These are phyloP conservation scores for Gandaritis pyraliata DNA, from an alignment of 2,888 invertebrate species.

Conservation along the genomic window DNA sequence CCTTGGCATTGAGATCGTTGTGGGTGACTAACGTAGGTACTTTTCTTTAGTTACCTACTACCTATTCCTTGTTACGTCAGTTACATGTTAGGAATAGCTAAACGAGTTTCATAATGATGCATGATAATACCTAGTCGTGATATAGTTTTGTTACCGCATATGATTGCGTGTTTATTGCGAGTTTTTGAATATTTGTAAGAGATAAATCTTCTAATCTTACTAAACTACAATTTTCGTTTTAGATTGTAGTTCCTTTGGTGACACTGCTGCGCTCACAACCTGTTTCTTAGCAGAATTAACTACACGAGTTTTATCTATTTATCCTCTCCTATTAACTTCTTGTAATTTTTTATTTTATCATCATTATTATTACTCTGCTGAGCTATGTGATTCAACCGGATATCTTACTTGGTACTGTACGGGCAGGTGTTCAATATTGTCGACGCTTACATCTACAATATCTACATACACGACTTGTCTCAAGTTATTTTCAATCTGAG, in stretches of 20 bases:
- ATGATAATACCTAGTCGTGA: constrained; percentile 35
- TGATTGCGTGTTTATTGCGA: constrained; percentile 43
- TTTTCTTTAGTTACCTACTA: constrained; percentile 46
- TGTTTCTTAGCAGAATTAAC: constrained; percentile 14
- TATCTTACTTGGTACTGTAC: constrained; percentile 11
- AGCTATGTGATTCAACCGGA: constrained; percentile 23
- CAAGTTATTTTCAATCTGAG: constrained; percentile 51
- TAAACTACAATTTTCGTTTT: constrained; percentile 7
- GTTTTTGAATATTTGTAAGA: constrained; percentile 28
- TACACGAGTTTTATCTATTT: too few species aligned
- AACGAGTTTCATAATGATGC: constrained; percentile 44
- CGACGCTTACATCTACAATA: constrained; percentile 48
- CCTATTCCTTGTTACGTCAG: constrained; percentile 47
- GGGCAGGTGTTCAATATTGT: constrained; percentile 56
- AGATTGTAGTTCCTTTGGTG: constrained; percentile 13
- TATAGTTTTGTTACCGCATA: constrained; percentile 40
- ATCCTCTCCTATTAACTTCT: neutral
- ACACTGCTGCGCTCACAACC: constrained; percentile 22
- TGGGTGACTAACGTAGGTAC: constrained; percentile 65
- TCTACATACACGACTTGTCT: constrained; percentile 19
- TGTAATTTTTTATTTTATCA: neutral
- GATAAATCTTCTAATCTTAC: constrained; percentile 19
- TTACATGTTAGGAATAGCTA: constrained; percentile 52
- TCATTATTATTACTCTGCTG: neutral
- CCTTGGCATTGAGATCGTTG: constrained; percentile 77